These are phyloP conservation scores for Dendrolimus kikuchii DNA, from an alignment of 1,140 invertebrate genomes.

Conservation along the genomic window DNA sequence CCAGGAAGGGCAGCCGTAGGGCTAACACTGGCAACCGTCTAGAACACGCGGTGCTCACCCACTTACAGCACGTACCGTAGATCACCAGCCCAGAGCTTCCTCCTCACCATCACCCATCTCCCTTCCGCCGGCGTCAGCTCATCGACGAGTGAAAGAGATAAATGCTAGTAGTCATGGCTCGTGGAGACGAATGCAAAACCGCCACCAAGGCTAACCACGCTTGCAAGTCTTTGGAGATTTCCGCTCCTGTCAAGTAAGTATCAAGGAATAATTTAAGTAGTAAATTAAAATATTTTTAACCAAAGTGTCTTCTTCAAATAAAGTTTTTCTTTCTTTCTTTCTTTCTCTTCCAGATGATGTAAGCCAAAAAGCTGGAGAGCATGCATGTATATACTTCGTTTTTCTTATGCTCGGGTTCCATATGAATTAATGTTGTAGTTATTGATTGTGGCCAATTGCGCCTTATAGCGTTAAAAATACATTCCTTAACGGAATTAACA, in stretches of 20 bases:
- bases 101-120: constrained; percentile 38
- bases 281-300: too few species aligned
- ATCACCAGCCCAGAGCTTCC: constrained; percentile 20
- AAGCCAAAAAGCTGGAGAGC: too few species aligned
- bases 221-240: constrained; percentile 49
- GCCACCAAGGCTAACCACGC: constrained; percentile 49
- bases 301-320: too few species aligned
- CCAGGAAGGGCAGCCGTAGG: constrained; percentile 81
- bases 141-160: constrained; percentile 22
- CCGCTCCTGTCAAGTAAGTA: constrained; percentile 52
- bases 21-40: constrained; percentile 85
- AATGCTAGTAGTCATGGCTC: constrained; percentile 43
- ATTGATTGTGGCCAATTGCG: too few species aligned
- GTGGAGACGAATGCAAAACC: constrained; percentile 62
- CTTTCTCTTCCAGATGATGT: too few species aligned
- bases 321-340: too few species aligned
- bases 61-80: constrained; percentile 87
- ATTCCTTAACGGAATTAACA: too few species aligned
- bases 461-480: too few species aligned
- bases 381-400: too few species aligned
- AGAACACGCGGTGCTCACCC: constrained; percentile 84
- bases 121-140: constrained; percentile 29
- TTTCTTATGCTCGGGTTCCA: too few species aligned
- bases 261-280: too few species aligned
- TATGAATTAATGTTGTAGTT: too few species aligned